Percentiles rank a stretch among this genome's conserved stretches.
phyloP scores from a whole-genome alignment of 1,140 invertebrate species.

The Zaprionus capensis region DNA sequence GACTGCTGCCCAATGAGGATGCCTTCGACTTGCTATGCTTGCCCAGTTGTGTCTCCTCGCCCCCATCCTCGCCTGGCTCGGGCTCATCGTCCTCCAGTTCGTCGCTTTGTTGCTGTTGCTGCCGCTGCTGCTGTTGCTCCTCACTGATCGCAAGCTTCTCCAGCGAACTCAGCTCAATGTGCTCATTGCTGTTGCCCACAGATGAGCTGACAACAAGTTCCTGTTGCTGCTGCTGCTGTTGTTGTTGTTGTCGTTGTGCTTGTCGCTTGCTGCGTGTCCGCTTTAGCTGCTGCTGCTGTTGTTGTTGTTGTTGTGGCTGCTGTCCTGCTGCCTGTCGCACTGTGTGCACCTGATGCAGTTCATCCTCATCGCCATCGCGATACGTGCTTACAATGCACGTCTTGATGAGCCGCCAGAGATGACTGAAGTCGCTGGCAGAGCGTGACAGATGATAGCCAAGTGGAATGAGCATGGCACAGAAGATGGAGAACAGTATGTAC shows the following conservation, averaged over 20 bases:
- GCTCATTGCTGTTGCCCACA: slow-evolving; percentile 52
- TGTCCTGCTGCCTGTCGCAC: not conserved
- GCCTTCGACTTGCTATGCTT: slow-evolving; percentile 75
- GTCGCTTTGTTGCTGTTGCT: not conserved
- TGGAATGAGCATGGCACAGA: slow-evolving; percentile 94
- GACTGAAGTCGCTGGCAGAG: slow-evolving; percentile 94
- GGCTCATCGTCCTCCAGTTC: slow-evolving; percentile 17
- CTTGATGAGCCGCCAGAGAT: slow-evolving; percentile 95
- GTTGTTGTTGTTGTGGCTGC: slow-evolving; percentile 22
- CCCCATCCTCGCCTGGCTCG: slow-evolving; percentile 26
- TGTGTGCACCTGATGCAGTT: slow-evolving; percentile 42
- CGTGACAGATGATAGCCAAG: slow-evolving; percentile 97
- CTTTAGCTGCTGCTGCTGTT: slow-evolving; percentile 18
- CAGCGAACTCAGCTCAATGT: slow-evolving; percentile 73
- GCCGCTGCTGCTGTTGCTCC: slow-evolving; percentile 27
- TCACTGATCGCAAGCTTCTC: slow-evolving; percentile 48
- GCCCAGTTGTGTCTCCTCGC: slow-evolving; percentile 29
- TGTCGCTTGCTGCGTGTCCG: slow-evolving; percentile 17
- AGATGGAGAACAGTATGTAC: slow-evolving; percentile 97
- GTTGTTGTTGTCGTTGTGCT: slow-evolving; percentile 16
- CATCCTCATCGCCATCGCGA: slow-evolving; percentile 84
- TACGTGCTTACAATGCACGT: slow-evolving; percentile 81
- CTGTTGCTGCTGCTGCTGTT: slow-evolving; percentile 1
- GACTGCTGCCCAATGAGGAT: slow-evolving; percentile 76
- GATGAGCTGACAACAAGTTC: slow-evolving; percentile 28